phyloP scores from a whole-genome alignment of 2,797 vertebrate genomes.

The Microchirus variegatus region DNA sequence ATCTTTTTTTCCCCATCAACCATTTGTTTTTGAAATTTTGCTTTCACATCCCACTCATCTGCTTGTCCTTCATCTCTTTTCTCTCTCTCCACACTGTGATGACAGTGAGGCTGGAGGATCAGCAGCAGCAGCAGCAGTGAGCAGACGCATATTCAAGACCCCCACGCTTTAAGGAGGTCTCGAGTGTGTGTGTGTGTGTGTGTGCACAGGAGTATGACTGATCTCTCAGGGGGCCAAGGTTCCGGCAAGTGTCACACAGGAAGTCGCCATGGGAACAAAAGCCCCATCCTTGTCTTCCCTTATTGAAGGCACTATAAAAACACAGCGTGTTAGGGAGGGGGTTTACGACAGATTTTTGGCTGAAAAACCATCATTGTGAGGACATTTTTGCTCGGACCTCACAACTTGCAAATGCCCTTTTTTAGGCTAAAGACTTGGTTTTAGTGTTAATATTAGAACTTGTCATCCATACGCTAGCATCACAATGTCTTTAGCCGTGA shows the following conservation, averaged over 20 bases:
- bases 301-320: constrained; percentile 26
- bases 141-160: constrained; percentile 51
- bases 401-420: too few species aligned
- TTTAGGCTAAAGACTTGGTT: too few species aligned
- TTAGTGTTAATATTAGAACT: too few species aligned
- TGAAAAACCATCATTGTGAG: too few species aligned
- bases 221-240: constrained; percentile 70
- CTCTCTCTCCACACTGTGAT: constrained; percentile 30
- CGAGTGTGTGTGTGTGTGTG: constrained; percentile 19
- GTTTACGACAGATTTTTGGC: too few species aligned
- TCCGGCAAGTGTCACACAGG: constrained; percentile 67
- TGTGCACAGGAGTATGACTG: constrained; percentile 42
- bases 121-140: constrained; percentile 34
- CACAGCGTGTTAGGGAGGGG: constrained; percentile 1
- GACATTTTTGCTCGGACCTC: too few species aligned
- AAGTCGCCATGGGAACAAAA: constrained; percentile 70
- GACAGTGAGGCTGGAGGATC: constrained; percentile 28
- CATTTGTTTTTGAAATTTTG: constrained; percentile 58
- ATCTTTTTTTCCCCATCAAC: constrained; percentile 42
- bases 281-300: constrained; percentile 50
- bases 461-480: too few species aligned
- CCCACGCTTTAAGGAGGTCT: constrained; percentile 29
- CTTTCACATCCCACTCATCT: constrained; percentile 50
- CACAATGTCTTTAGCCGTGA: too few species aligned
- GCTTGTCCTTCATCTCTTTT: constrained; percentile 60